phyloP scores from a whole-genome alignment of 2,113 vertebrate genomes.

The Solenodon paradoxus region DNA sequence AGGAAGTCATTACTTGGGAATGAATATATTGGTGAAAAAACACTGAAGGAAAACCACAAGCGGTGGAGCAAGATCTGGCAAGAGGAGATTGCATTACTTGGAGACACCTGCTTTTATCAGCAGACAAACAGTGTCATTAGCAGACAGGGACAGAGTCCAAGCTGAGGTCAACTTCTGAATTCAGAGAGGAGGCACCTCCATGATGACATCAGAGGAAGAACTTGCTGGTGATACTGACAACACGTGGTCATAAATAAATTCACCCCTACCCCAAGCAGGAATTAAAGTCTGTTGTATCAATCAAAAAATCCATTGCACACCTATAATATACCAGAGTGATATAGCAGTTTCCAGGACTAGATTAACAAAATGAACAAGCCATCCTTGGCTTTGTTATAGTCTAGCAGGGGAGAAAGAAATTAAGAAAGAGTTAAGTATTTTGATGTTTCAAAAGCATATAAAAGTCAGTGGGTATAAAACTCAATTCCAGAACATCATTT shows the following conservation, averaged over 20 bases:
- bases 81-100: not conserved
- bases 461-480: not conserved
- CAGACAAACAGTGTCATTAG: not conserved
- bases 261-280: not conserved
- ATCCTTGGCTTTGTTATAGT: not conserved
- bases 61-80: not conserved
- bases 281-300: not conserved
- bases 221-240: not conserved
- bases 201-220: not conserved
- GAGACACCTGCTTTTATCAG: not conserved
- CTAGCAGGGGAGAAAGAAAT: not conserved
- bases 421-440: not conserved
- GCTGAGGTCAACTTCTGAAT: not conserved
- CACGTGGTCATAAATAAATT: not conserved
- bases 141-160: not conserved
- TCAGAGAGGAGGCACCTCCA: not conserved
- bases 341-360: not conserved
- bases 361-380: not conserved
- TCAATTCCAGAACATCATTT: not conserved
- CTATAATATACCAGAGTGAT: not conserved
- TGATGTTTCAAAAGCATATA: not conserved
- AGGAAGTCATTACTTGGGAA: not conserved
- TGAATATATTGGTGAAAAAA: not conserved
- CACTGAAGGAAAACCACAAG: not conserved
- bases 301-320: not conserved